phyloP scores from a whole-genome alignment of 1,140 invertebrate genomes.

The Trichomalopsis sarcophagae region DNA sequence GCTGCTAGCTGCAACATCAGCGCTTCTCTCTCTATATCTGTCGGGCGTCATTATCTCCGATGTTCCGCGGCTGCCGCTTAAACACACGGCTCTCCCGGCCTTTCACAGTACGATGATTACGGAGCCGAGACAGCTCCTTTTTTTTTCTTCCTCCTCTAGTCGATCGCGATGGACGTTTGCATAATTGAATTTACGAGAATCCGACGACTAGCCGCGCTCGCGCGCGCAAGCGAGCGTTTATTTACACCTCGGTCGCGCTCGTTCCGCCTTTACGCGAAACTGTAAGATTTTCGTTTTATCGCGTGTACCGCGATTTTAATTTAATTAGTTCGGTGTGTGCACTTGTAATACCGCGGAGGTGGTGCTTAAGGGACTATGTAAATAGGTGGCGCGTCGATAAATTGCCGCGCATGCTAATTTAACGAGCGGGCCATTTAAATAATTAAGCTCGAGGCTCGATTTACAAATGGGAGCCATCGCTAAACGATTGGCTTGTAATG shows the following conservation, averaged over 20 bases:
- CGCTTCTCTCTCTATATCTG: conserved; percentile 40
- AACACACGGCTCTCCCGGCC: conserved; percentile 4
- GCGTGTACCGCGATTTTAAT: conserved; percentile 7
- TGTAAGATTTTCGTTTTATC: conserved; percentile 45
- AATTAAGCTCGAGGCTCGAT: not conserved
- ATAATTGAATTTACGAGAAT: conserved; percentile 51
- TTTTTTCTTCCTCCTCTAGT: not conserved
- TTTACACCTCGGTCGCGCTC: conserved; percentile 23
- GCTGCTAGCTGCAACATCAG: not conserved
- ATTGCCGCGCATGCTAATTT: not conserved
- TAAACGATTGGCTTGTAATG: not conserved
- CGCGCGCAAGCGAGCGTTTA: not conserved
- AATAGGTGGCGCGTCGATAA: not conserved
- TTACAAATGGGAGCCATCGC: not conserved
- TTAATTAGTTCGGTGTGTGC: not conserved
- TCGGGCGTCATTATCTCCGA: conserved; percentile 40
- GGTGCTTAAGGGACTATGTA: not conserved
- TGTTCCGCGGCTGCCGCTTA: not conserved
- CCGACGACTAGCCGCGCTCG: not conserved
- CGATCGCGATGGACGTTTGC: conserved; percentile 41
- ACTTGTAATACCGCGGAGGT: not conserved
- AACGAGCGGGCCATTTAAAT: not conserved
- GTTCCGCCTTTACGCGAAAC: not conserved
- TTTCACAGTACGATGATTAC: conserved; percentile 32
- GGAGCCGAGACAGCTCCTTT: not conserved